Evolutionary conservation across 2,113 vertebrate genomes (phyloP), one percentile per base, ranked within the genome.

Genomic region (Neoarius graeffei): DNA sequence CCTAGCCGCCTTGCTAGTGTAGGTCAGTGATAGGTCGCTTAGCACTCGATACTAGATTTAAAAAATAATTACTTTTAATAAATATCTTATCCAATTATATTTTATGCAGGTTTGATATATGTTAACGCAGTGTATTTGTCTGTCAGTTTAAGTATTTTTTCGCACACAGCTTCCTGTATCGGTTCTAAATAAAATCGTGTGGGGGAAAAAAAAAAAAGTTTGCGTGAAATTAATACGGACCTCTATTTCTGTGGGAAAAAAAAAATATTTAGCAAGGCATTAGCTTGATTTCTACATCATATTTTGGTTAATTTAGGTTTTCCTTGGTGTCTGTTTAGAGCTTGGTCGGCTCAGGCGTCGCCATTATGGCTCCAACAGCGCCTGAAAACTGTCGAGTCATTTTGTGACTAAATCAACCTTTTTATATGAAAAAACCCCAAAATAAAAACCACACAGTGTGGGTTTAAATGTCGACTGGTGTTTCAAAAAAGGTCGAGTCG

Each of bases 291-390:
- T 67, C 4, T 42, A 42, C 42, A 42, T 42, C 42, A 42, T 42
- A 4, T 42, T 20, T 19, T 13, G 30, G 15, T 20, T 5, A 7
- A 30, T 30, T 54, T 35, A 1, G n/a, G 13, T 11, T 64, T 88
- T 85, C 76, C 17, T 52, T 74, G 25, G 23, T 42, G 48, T 81
- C 56, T 81, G 11, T 81, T 81, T 42, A 60, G 42, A 89, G 82
- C 87, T 83, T 62, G 71, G 27, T 57, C 84, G 79, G 80, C 19
- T 83, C 80, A 27, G 30, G 35, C 59, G 90, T 93, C 95, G 95
- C 95, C 95, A 95, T 96, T 94, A 95, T 92, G 84, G 88, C 90
- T 89, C 88, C 62, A 87, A 76, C 93, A 94, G 42, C 89, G 89
- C 90, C 92, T 93, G 30, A 92, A 95, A 94, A 27, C 42, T 62